phyloP scores from a whole-genome alignment of 2,888 invertebrate species.

The Sinohyriopsis cumingii region DNA sequence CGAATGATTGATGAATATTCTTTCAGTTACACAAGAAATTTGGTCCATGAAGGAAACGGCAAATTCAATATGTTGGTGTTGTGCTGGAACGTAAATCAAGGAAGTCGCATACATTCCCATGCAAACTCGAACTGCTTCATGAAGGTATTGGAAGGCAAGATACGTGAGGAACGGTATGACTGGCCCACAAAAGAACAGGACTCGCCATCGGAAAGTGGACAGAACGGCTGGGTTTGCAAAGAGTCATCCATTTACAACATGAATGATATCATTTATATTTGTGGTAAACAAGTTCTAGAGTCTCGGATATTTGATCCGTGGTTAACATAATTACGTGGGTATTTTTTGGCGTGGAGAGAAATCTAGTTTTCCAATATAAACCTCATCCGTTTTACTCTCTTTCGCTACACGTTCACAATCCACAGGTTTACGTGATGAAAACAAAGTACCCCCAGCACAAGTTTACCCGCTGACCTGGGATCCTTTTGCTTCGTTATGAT shows the following conservation, averaged over 20 bases:
- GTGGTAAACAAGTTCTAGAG: conserved; percentile 78
- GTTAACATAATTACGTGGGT: too few relatives aligned
- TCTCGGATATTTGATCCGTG: too few relatives aligned
- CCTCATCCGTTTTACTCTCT: too few relatives aligned
- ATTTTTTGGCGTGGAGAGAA: too few relatives aligned
- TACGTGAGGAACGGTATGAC: conserved; percentile 84
- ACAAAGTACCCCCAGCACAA: too few relatives aligned
- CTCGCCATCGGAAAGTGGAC: conserved; percentile 78
- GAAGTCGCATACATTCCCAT: conserved; percentile 96
- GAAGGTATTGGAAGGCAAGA: conserved; percentile 83
- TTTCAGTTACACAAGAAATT: conserved; percentile 91
- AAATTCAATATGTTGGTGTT: conserved; percentile 96
- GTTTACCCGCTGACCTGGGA: too few relatives aligned
- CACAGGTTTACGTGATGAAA: too few relatives aligned
- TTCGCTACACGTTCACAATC: too few relatives aligned
- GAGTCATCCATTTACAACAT: conserved; percentile 75
- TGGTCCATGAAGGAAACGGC: conserved; percentile 96
- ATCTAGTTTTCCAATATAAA: too few relatives aligned
- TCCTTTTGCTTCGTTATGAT: too few relatives aligned
- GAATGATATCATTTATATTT: conserved; percentile 94
- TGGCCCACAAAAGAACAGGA: conserved; percentile 80
- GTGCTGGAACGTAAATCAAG: conserved; percentile 99
- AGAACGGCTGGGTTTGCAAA: conserved; percentile 71
- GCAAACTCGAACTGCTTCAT: conserved; percentile 97
- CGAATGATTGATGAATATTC: background rate